Percentiles rank a stretch among this genome's conserved stretches.
Evolutionary conservation across 2,113 vertebrate genomes (phyloP).

Genomic region (Meriones unguiculatus): DNA sequence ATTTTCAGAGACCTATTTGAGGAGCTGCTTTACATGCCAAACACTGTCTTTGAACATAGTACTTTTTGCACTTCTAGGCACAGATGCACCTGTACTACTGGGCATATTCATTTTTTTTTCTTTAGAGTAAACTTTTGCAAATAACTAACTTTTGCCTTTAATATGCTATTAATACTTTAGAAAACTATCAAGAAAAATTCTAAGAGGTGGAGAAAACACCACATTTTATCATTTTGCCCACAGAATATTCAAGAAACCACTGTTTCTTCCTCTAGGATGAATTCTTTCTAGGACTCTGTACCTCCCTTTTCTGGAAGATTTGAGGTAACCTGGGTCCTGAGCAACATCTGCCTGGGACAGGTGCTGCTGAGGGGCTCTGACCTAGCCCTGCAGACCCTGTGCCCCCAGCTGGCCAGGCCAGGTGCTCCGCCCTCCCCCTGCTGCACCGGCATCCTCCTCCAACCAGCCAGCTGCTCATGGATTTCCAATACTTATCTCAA

Average conservation of each 20-base stretch:
- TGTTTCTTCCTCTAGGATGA: slow-evolving; percentile 2
- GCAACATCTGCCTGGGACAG: slow-evolving; percentile 57
- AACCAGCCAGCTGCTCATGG: slow-evolving; percentile 54
- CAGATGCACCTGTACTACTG: slow-evolving; percentile 62
- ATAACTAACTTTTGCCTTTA: slow-evolving; percentile 75
- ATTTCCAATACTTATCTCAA: background rate
- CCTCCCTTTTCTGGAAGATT: slow-evolving; percentile 29
- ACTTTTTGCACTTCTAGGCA: slow-evolving; percentile 47
- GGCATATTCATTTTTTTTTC: slow-evolving; percentile 64
- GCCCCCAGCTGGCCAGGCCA: slow-evolving; percentile 54
- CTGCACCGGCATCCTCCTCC: background rate
- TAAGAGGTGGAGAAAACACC: slow-evolving; percentile 55
- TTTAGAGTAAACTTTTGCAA: slow-evolving; percentile 67
- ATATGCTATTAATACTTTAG: slow-evolving; percentile 62
- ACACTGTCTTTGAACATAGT: background rate
- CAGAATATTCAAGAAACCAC: background rate
- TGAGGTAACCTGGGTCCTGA: background rate
- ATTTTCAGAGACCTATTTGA: slow-evolving; percentile 16
- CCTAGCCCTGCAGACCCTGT: background rate
- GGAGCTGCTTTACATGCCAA: background rate
- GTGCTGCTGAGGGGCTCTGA: background rate
- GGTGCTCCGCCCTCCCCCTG: background rate
- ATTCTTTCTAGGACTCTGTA: background rate
- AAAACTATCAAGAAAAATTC: slow-evolving; percentile 62
- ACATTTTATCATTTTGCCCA: slow-evolving; percentile 53